Evolutionary conservation across 2,113 vertebrate genomes (phyloP).

Genomic region (Meleagris gallopavo): DNA sequence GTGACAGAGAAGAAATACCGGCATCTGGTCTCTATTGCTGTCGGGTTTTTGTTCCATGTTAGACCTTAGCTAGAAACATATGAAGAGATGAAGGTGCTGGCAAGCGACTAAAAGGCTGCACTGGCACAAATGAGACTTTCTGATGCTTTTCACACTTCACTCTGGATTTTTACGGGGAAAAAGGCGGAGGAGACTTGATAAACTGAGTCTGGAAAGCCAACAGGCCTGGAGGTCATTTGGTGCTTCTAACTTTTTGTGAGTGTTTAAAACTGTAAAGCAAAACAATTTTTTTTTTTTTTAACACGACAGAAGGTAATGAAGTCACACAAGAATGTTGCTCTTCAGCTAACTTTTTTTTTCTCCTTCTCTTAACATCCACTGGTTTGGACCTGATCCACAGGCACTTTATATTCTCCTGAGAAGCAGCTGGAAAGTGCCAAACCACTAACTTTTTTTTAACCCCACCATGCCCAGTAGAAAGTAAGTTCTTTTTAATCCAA

Average conservation of each 20-base stretch:
- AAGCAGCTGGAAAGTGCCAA: constrained; percentile 77
- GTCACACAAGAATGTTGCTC: constrained; percentile 75
- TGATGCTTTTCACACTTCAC: constrained; percentile 87
- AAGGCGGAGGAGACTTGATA: constrained; percentile 79
- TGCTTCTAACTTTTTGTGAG: constrained; percentile 67
- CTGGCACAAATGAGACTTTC: constrained; percentile 85
- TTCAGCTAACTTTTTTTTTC: constrained; percentile 56
- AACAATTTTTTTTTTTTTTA: constrained; percentile 50
- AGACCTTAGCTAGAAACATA: constrained; percentile 91
- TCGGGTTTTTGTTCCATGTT: constrained; percentile 89
- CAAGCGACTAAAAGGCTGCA: constrained; percentile 81
- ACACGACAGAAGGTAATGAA: constrained; percentile 76
- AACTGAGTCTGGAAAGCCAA: constrained; percentile 77
- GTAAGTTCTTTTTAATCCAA: constrained; percentile 12
- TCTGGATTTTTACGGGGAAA: constrained; percentile 78
- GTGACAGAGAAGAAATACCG: constrained; percentile 92
- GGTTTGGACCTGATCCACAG: constrained; percentile 77
- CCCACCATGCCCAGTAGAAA: constrained; percentile 47
- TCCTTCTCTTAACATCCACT: constrained; percentile 75
- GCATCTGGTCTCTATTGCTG: constrained; percentile 97
- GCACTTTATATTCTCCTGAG: constrained; percentile 79
- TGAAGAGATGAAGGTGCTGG: constrained; percentile 87
- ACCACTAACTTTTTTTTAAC: constrained; percentile 74
- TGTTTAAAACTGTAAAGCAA: constrained; percentile 73
- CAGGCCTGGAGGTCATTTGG: constrained; percentile 78